phyloP scores from a whole-genome alignment of 2,888 invertebrate species.

The Drosophila fungiperda region DNA sequence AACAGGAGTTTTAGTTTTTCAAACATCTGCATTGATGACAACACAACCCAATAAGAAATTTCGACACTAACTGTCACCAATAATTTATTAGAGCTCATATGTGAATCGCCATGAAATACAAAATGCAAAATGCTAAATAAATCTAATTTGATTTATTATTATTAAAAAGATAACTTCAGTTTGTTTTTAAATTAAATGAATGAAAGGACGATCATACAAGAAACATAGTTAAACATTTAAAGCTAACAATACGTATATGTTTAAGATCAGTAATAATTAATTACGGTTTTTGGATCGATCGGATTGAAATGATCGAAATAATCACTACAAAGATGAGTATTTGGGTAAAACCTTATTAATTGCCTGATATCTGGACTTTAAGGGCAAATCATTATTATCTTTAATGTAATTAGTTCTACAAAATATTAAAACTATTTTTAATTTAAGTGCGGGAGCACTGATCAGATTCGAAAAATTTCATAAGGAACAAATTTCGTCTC shows the following conservation, averaged over 20 bases:
- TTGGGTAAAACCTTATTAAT: background rate
- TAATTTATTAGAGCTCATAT: background rate
- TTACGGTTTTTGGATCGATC: background rate
- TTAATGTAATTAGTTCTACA: background rate
- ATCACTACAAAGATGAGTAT: background rate
- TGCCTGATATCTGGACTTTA: background rate
- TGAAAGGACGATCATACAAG: background rate
- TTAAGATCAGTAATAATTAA: background rate
- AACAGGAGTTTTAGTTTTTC: background rate
- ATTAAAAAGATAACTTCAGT: background rate
- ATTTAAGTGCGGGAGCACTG: slow-evolving; percentile 32
- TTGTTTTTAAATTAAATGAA: background rate
- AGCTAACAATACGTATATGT: background rate
- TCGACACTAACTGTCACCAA: background rate
- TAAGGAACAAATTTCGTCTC: slow-evolving; percentile 23
- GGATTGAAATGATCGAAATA: background rate
- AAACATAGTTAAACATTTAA: background rate
- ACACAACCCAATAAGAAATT: background rate
- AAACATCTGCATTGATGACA: background rate
- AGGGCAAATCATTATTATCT: background rate
- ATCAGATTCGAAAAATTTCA: slow-evolving; percentile 19
- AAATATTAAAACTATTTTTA: background rate
- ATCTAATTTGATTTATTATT: background rate
- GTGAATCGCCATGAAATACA: background rate
- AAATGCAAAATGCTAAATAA: background rate